Percentiles rank a stretch among this genome's conserved stretches.
These are phyloP conservation scores for Microtus pennsylvanicus DNA, from an alignment of 2,113 vertebrate species.

Conservation along the genomic window DNA sequence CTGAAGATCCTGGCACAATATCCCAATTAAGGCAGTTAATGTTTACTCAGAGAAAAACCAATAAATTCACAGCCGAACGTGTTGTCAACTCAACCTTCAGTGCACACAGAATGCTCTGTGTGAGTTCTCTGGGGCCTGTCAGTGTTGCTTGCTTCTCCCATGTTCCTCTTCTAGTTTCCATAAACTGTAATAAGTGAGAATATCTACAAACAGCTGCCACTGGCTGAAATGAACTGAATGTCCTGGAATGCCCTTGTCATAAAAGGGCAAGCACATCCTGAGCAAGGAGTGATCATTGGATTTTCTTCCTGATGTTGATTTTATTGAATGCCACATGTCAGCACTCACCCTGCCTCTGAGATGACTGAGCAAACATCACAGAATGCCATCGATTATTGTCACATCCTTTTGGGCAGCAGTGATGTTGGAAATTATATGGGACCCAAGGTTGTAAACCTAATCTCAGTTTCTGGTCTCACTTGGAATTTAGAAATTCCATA, in stretches of 20 bases:
- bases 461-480: not conserved
- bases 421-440: not conserved
- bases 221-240: not conserved
- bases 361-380: not conserved
- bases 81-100: not conserved
- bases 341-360: not conserved
- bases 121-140: not conserved
- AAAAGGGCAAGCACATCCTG: not conserved
- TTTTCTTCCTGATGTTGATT: not conserved
- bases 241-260: not conserved
- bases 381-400: not conserved
- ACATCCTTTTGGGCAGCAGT: not conserved
- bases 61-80: not conserved
- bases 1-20: not conserved
- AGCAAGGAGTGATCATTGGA: not conserved
- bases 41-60: constrained; percentile 32
- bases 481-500: not conserved
- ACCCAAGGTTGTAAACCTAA: not conserved
- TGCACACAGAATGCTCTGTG: not conserved
- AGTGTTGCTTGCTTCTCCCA: not conserved
- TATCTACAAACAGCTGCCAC: not conserved
- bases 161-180: not conserved
- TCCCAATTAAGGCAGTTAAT: constrained; percentile 5
- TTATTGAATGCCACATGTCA: not conserved
- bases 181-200: not conserved